Evolutionary conservation across 2,113 vertebrate species (phyloP).

Genomic region (Herpetotheres cachinnans): DNA sequence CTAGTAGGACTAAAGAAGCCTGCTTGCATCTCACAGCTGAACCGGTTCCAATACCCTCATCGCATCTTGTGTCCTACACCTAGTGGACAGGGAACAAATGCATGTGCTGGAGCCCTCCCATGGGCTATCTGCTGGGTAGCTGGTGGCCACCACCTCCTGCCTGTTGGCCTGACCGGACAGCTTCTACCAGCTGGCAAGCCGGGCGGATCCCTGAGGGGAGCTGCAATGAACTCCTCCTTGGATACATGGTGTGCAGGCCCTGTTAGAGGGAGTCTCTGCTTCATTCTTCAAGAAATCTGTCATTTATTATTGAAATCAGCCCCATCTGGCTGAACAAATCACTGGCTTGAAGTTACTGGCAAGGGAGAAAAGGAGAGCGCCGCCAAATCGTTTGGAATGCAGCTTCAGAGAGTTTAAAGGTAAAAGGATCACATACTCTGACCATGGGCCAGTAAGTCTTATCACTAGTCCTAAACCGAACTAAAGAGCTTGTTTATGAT

Average conservation of each 20-base stretch:
- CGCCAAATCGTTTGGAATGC: background rate
- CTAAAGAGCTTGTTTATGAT: background rate
- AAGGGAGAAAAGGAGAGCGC: background rate
- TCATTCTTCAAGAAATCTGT: background rate
- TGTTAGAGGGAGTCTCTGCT: background rate
- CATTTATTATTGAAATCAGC: background rate
- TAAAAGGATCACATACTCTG: background rate
- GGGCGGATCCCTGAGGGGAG: background rate
- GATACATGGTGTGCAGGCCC: fast-evolving
- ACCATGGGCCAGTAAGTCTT: background rate
- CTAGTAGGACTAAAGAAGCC: background rate
- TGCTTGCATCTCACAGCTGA: background rate
- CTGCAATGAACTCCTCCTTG: background rate
- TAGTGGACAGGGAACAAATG: fast-evolving
- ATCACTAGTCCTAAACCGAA: background rate
- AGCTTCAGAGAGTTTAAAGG: background rate
- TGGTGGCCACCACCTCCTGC: background rate
- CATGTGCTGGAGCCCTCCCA: fast-evolving
- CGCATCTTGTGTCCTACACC: fast-evolving
- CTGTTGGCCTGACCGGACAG: background rate
- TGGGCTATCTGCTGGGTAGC: fast-evolving
- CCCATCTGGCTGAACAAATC: background rate
- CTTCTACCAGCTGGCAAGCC: background rate
- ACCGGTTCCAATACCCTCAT: background rate
- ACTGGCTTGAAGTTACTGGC: background rate